Base-by-base conservation (phyloP, 2,113 vertebrate genomes). In the Petroica traversi region DNA sequence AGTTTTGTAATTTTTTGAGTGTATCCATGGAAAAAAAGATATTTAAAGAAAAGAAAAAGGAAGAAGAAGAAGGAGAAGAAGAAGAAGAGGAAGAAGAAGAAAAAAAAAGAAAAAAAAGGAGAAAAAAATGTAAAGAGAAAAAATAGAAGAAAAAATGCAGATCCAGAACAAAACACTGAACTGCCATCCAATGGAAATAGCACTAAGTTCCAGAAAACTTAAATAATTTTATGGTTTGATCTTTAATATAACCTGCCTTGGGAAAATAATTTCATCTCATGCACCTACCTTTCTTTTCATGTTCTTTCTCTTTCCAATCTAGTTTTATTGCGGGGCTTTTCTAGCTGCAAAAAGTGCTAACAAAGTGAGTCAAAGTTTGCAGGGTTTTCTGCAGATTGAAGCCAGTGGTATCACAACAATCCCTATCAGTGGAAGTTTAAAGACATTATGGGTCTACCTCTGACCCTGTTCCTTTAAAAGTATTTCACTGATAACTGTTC, bases 21-120 rank as follows among this genome's bases (percentile, higher is more conserved):
- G 5, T 33, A 23, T 23, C 5, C 5, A 11, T 17, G 19, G 4
- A 1, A 7, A 28, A 18, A 20, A 25, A 25, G 11, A 1, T 0
- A 5, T n/a, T n/a, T n/a, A 49, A 25, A 13, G 8, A 20, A 2
- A 17, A 34, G 8, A 17, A 14, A 41, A 24, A 33, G 4, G 5
- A 8, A 29, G 8, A 12, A 6, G 10, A 8, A 2, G 14, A 38
- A 38, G 2, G 20, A 18, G 6, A 5, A 26, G 9, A 31, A n/a
- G n/a, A n/a, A n/a, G 18, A 12, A n/a, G 4, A 8, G 8, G n/a
- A n/a, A n/a, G n/a, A n/a, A n/a, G n/a, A 20, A 12, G 8, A 25
- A 26, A 18, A 18, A 5, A 1, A 4, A 16, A n/a, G n/a, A n/a
- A 20, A 15, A 36, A 33, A 63, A n/a, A 7, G 1, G 1, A 5